Evolutionary conservation across 2,888 invertebrate species (phyloP).

Genomic region (Lepetodrilus schrolli): DNA sequence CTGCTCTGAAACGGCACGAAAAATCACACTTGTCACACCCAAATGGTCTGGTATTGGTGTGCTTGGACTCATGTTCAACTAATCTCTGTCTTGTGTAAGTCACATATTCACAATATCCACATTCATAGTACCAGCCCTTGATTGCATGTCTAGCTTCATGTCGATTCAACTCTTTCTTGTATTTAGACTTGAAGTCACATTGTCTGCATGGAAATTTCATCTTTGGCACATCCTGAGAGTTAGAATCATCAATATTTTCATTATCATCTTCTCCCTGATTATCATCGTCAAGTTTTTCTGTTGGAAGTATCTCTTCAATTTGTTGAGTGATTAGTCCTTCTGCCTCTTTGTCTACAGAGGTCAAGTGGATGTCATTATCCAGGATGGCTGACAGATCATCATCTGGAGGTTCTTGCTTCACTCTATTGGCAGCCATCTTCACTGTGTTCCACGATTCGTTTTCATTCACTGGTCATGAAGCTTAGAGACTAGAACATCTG

Average conservation of each 20-base stretch:
- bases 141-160: slow-evolving; percentile 32
- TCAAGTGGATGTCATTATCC: slow-evolving; percentile 12
- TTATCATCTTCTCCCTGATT: background rate
- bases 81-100: slow-evolving; percentile 40
- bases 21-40: slow-evolving; percentile 53
- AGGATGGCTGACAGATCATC: slow-evolving; percentile 11
- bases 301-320: slow-evolving; percentile 29
- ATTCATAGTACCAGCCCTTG: slow-evolving; percentile 37
- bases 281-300: background rate
- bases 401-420: slow-evolving; percentile 11
- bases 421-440: background rate
- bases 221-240: background rate
- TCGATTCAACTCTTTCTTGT: background rate
- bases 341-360: slow-evolving; percentile 18
- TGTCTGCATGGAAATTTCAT: slow-evolving; percentile 24
- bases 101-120: slow-evolving; percentile 52
- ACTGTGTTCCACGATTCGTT: background rate
- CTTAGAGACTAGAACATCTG: no score
- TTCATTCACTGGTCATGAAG: background rate
- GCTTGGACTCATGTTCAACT: slow-evolving; percentile 53
- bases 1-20: slow-evolving; percentile 45
- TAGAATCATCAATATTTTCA: slow-evolving; percentile 4
- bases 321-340: slow-evolving; percentile 22
- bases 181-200: slow-evolving; percentile 26
- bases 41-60: slow-evolving; percentile 54